Evolutionary conservation across 2,888 invertebrate genomes (phyloP), one percentile per base, ranked within the genome.

Genomic region (Busseola fusca): DNA sequence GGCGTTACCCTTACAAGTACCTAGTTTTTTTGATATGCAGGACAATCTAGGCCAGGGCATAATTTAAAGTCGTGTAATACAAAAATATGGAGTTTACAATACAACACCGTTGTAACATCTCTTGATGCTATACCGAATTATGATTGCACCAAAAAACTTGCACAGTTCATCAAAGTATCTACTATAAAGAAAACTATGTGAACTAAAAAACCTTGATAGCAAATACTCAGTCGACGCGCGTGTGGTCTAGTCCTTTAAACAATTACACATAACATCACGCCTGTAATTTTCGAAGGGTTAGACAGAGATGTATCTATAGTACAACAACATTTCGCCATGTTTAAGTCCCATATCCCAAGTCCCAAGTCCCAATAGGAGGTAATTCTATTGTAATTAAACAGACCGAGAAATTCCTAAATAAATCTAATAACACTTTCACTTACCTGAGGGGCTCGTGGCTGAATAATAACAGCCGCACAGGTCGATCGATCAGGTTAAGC

Each of bases 181-280:
- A 7, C 10, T 42, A 54, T 37, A 67, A 56, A 60, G 68, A 68
- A 71, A 73, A 66, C 45, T 14, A 56, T 74, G 74, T 48, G 59
- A 74, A 60, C 54, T 34, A 40, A n/a, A 12, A 48, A 56, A 48
- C 37, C 37, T 67, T 56, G 30, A 48, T 40, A 30, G 25, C 4
- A 67, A 73, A 60, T 60, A 73, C 40, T 60, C 45, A 34, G 64
- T 71, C 7, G 14, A 40, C 14, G 37, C 25, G 40, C 21, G 54
- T 66, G 30, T 40, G 1, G 7, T 58, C 3, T n/a, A 30, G 14
- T n/a, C 2, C 10, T 54, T 68, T 40, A 18, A 54, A 52, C n/a
- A 50, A 25, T 1, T 12, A n/a, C 14, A 40, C 14, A 16, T 10
- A 25, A 42, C 25, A 60, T 18, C 25, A 18, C 6, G 40, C 6